Percentiles rank a stretch among this genome's conserved stretches.
phyloP scores from a whole-genome alignment of 2,113 vertebrate species.

The Platichthys flesus region DNA sequence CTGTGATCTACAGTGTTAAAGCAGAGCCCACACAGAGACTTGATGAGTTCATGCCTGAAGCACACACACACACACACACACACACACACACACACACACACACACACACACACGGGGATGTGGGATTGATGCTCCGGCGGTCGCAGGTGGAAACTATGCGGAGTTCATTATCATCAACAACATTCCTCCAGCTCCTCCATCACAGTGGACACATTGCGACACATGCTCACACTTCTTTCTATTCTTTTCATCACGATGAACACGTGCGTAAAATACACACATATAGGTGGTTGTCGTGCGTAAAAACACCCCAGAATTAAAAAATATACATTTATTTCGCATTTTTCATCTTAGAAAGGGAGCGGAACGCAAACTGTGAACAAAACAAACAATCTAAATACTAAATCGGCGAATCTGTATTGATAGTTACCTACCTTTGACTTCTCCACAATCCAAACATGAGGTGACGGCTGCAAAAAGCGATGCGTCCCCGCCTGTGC shows the following conservation, averaged over 20 bases:
- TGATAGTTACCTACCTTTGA: slow-evolving; percentile 61
- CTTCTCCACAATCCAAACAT: slow-evolving; percentile 59
- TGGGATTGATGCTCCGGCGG: not conserved
- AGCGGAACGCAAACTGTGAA: not conserved
- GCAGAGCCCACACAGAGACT: slow-evolving; percentile 13
- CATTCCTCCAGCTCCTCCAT: slow-evolving; percentile 42
- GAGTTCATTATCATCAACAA: slow-evolving; percentile 56
- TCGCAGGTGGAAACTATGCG: slow-evolving; percentile 56
- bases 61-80: slow-evolving; percentile 9
- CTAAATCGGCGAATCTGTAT: not conserved
- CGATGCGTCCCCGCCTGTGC: slow-evolving; percentile 56
- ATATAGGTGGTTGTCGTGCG: not conserved
- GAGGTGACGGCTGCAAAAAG: slow-evolving; percentile 46
- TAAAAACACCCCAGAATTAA: not conserved
- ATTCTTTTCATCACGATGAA: not conserved
- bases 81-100: slow-evolving; percentile 24
- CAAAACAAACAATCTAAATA: not conserved
- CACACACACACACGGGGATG: slow-evolving; percentile 4
- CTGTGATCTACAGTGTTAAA: not conserved
- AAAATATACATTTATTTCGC: not conserved
- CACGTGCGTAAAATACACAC: not conserved
- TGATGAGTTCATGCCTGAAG: slow-evolving; percentile 33
- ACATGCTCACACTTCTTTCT: slow-evolving; percentile 23
- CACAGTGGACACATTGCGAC: slow-evolving; percentile 47
- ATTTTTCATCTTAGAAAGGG: not conserved